phyloP scores from a whole-genome alignment of 2,797 vertebrate genomes.

The Mormyrops boulengeri region DNA sequence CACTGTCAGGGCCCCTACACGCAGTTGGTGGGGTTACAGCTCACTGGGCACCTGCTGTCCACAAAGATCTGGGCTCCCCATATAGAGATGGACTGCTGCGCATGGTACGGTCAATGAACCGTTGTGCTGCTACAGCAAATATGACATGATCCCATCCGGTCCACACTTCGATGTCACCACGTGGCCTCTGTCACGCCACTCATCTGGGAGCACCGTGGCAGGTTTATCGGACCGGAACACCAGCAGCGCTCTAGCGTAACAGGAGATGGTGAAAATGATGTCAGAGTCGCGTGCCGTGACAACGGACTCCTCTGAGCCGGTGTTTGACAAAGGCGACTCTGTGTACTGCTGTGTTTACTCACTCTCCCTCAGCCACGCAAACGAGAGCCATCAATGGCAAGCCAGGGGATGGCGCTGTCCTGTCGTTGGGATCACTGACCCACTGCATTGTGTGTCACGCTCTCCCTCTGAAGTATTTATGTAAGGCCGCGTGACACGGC shows the following conservation, averaged over 20 bases:
- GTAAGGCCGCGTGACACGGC: not conserved
- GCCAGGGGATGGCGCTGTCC: not conserved
- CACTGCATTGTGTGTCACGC: no score
- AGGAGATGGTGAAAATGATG: not conserved
- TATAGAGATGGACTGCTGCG: not conserved
- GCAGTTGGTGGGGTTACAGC: not conserved
- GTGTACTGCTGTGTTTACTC: not conserved
- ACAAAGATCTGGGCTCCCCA: not conserved
- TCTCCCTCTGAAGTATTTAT: not conserved
- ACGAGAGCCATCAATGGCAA: not conserved
- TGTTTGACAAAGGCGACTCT: not conserved
- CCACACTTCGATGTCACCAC: not conserved
- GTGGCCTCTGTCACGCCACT: not conserved
- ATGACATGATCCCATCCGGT: not conserved
- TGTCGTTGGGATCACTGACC: not conserved
- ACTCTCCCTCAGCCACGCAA: not conserved
- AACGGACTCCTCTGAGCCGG: not conserved
- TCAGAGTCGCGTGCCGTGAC: not conserved
- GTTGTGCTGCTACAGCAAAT: not conserved
- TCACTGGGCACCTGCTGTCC: not conserved
- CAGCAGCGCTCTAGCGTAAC: not conserved
- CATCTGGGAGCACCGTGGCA: not conserved
- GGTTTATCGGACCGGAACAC: not conserved
- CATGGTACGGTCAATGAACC: not conserved
- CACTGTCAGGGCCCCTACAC: not conserved